phyloP scores from a whole-genome alignment of 1,140 invertebrate species.

The Lucilia sericata region DNA sequence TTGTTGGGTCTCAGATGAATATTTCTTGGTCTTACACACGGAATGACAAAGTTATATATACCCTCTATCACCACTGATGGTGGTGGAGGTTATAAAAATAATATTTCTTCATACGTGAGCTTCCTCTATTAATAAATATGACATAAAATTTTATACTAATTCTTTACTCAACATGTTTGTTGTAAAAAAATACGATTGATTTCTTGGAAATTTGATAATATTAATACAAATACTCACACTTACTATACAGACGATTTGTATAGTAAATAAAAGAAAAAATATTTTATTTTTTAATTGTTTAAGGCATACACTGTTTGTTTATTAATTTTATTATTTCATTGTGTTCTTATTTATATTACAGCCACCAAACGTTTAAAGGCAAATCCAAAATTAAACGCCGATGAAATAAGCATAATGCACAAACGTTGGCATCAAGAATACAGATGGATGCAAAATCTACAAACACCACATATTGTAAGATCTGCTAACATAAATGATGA shows the following conservation, averaged over 20 bases:
- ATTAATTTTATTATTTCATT: not conserved
- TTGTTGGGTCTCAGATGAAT: no score
- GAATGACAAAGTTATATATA: no score
- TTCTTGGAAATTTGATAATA: not conserved
- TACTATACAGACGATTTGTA: no score
- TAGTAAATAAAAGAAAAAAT: not conserved
- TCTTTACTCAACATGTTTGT: no score
- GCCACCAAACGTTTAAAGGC: constrained; percentile 60
- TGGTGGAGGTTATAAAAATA: no score
- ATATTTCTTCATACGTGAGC: no score
- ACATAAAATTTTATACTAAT: no score
- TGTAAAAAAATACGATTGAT: not conserved
- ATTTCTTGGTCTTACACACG: no score
- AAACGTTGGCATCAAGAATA: constrained; percentile 58
- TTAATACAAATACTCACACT: not conserved
- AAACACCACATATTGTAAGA: constrained; percentile 53
- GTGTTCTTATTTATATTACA: constrained; percentile 43
- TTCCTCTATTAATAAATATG: no score
- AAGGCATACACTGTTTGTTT: not conserved
- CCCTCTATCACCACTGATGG: no score
- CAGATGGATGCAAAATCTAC: constrained; percentile 48
- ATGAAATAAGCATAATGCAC: constrained; percentile 57
- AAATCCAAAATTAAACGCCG: constrained; percentile 47
- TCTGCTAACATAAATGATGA: constrained; percentile 49
- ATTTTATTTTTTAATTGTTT: not conserved